Conservation (phyloP, 2,797 vertebrate genomes). For the Manis pentadactyla region DNA sequence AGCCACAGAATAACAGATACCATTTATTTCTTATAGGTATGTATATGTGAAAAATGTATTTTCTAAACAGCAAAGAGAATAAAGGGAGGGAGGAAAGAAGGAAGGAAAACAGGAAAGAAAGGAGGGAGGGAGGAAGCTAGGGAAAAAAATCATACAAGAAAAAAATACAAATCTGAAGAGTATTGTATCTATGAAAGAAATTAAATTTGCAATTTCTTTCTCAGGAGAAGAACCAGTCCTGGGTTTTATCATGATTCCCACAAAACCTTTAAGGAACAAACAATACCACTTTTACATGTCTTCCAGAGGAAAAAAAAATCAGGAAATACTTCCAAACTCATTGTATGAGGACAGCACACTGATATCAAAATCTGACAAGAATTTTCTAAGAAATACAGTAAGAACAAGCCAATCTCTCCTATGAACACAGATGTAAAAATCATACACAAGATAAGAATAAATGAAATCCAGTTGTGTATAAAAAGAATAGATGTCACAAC, state of each 20-base stretch:
- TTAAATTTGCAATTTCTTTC: not conserved
- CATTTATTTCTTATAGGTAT: not conserved
- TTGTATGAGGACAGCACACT: not conserved
- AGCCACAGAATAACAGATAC: not conserved
- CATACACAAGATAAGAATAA: not conserved
- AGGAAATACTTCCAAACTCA: not conserved
- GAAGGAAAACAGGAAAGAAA: no score
- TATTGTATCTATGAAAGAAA: not conserved
- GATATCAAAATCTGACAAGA: not conserved
- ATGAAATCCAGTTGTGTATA: not conserved
- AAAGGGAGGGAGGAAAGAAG: no score
- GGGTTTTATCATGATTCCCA: not conserved
- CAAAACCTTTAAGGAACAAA: conserved; percentile 5
- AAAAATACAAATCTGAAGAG: not conserved
- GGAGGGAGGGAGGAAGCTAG: no score
- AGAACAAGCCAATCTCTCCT: not conserved
- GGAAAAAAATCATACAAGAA: not conserved
- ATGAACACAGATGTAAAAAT: not conserved
- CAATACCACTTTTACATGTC: not conserved
- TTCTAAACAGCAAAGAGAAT: not conserved
- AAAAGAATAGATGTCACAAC: not conserved
- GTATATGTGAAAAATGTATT: not conserved
- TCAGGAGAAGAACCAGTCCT: not conserved
- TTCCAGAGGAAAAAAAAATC: conserved; percentile 2
- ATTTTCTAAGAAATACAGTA: not conserved